Evolutionary conservation across 2,888 invertebrate species (phyloP).

Genomic region (Crematogaster levior): DNA sequence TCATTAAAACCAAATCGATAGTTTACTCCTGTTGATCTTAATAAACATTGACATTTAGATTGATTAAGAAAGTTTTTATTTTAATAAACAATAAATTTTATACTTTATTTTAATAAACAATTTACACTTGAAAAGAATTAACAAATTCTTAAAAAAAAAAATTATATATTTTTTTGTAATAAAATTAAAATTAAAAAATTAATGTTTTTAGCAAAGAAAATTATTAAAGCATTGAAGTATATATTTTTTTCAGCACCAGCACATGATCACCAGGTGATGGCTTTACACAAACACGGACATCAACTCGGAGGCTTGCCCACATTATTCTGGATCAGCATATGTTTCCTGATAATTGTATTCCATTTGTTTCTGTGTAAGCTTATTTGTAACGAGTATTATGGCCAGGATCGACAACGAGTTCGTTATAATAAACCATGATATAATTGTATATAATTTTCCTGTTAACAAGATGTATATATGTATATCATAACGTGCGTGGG

Average conservation of each 20-base stretch:
- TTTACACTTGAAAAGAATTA: neutral
- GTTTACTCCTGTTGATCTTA: too few species aligned
- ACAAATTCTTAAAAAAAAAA: neutral
- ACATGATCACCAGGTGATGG: slow-evolving; percentile 96
- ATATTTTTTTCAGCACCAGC: slow-evolving; percentile 90
- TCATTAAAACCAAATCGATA: too few species aligned
- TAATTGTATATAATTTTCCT: slow-evolving; percentile 58
- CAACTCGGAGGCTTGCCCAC: slow-evolving; percentile 95
- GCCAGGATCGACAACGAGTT: slow-evolving; percentile 90
- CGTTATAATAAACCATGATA: slow-evolving; percentile 90
- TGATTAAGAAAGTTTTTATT: neutral
- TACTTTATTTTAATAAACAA: neutral
- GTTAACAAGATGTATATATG: slow-evolving; percentile 57
- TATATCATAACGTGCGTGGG: slow-evolving; percentile 53
- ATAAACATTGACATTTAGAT: neutral
- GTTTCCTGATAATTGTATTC: slow-evolving; percentile 95
- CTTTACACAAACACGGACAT: slow-evolving; percentile 96
- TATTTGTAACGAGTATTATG: slow-evolving; percentile 88
- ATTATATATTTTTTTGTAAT: neutral
- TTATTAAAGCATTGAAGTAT: neutral
- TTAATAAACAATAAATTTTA: neutral
- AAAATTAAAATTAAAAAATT: neutral
- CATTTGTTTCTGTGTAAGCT: slow-evolving; percentile 97
- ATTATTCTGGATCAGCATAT: slow-evolving; percentile 96
- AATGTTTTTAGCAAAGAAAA: neutral